These are phyloP conservation scores for Gopherus flavomarginatus DNA, from an alignment of 2,113 vertebrate species.

Conservation along the genomic window DNA sequence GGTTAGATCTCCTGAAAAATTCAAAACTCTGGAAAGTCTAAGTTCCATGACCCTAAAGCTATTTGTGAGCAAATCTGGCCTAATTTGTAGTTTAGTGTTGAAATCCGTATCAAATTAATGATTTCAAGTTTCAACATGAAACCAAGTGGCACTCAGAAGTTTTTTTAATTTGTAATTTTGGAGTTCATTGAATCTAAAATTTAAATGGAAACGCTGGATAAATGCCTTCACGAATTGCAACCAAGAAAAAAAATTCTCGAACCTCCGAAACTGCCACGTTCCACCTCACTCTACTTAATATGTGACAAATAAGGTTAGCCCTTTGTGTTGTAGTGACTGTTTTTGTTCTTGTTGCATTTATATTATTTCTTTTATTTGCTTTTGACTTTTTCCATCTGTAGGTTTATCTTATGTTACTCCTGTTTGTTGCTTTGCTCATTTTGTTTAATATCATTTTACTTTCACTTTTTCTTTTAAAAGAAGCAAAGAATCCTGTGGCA, in stretches of 20 bases:
- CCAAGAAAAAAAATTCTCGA: neutral
- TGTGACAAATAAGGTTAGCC: neutral
- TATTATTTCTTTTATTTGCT: neutral
- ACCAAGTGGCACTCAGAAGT: neutral
- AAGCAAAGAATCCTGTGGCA: neutral
- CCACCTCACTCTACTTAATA: neutral
- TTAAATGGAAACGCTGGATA: neutral
- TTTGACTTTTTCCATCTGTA: constrained; percentile 4
- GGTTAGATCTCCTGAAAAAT: neutral
- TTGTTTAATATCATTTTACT: constrained; percentile 18
- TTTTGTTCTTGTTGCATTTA: constrained; percentile 7
- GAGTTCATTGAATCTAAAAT: constrained; percentile 2
- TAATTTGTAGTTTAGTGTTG: constrained; percentile 14
- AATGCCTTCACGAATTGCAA: neutral
- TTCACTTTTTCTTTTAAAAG: neutral
- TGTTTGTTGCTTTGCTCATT: neutral
- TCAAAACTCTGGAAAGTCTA: neutral
- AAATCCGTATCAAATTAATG: constrained; percentile 12
- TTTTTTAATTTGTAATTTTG: constrained; percentile 1
- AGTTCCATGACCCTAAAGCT: neutral
- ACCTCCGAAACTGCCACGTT: neutral
- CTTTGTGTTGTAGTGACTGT: neutral
- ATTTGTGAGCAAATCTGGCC: neutral
- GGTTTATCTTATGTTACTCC: neutral
- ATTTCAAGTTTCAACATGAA: neutral